Conservation (phyloP, 1,140 invertebrate genomes). For the Pemphigus obesinymphae region DNA sequence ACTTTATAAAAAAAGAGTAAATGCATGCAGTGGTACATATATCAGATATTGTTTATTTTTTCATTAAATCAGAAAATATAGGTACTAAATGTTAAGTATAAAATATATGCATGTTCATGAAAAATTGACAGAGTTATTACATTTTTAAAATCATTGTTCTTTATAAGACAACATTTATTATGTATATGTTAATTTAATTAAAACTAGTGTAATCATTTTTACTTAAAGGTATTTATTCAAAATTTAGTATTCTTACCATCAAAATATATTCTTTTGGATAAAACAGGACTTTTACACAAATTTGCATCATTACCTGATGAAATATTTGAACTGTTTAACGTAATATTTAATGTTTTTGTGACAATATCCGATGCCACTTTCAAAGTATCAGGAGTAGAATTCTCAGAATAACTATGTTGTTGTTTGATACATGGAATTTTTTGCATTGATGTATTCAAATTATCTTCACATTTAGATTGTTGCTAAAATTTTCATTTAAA, state of each 20-base stretch:
- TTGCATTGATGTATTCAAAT: constrained; percentile 26
- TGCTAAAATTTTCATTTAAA: not conserved
- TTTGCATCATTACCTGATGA: not conserved
- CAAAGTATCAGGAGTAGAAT: constrained; percentile 18
- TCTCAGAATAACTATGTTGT: constrained; percentile 25
- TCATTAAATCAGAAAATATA: too few species aligned
- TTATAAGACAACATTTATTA: too few species aligned
- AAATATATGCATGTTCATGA: too few species aligned
- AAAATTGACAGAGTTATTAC: too few species aligned
- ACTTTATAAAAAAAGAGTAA: too few species aligned
- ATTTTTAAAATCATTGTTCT: too few species aligned
- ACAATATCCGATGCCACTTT: not conserved
- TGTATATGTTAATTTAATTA: too few species aligned
- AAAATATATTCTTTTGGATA: constrained; percentile 26
- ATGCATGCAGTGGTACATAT: too few species aligned
- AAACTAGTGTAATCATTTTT: too few species aligned
- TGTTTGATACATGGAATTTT: constrained; percentile 37
- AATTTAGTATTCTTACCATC: constrained; percentile 7
- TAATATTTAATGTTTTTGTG: not conserved
- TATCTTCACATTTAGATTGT: constrained; percentile 22
- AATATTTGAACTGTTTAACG: not conserved
- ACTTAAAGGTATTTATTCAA: too few species aligned
- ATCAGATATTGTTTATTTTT: too few species aligned
- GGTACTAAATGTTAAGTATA: too few species aligned
- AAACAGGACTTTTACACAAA: constrained; percentile 24